Percentiles rank a stretch among this genome's conserved stretches.
These are phyloP conservation scores for Lysandra coridon DNA, from an alignment of 2,888 invertebrate species.

Conservation along the genomic window DNA sequence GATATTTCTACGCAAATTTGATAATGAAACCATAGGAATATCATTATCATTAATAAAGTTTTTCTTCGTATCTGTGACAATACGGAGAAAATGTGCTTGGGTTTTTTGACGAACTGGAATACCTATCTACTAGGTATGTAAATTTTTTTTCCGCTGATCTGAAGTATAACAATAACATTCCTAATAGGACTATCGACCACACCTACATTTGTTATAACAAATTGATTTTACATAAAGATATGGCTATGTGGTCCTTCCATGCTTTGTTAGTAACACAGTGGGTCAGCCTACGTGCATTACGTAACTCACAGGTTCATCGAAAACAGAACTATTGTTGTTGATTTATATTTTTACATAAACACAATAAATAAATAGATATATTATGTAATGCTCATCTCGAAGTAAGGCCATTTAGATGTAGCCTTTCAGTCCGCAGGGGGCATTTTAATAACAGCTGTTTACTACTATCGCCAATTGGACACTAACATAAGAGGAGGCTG, in stretches of 20 bases:
- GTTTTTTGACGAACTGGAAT: not conserved
- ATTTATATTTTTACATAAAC: not conserved
- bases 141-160: slow-evolving; percentile 1
- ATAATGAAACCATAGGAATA: not conserved
- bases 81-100: not conserved
- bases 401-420: no score
- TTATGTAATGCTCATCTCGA: no score
- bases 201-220: slow-evolving; percentile 27
- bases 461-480: no score
- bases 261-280: slow-evolving; percentile 23
- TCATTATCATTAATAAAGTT: slow-evolving; percentile 11
- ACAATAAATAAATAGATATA: not conserved
- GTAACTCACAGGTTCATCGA: slow-evolving; percentile 18
- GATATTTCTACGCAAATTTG: not conserved
- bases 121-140: not conserved
- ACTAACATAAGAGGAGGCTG: no score
- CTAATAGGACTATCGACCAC: slow-evolving; percentile 18
- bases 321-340: not conserved
- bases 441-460: no score
- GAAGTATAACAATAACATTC: slow-evolving; percentile 24
- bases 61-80: not conserved
- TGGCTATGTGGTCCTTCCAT: slow-evolving; percentile 27
- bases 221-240: slow-evolving; percentile 21
- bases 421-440: no score
- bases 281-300: slow-evolving; percentile 26